Conservation (phyloP, 2,888 invertebrate genomes). For the Rhorus exstirpatorius region DNA sequence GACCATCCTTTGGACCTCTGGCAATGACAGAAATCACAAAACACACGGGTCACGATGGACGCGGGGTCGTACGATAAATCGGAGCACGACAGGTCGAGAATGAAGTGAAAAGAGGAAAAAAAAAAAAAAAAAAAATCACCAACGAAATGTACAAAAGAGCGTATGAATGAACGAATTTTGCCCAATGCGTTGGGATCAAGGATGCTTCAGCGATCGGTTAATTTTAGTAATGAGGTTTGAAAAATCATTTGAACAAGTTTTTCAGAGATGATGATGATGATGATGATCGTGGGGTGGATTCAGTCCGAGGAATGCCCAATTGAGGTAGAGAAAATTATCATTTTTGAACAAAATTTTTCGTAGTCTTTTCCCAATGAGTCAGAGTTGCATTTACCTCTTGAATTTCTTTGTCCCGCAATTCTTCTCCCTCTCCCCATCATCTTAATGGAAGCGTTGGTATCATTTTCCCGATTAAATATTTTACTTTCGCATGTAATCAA, state of each 20-base stretch:
- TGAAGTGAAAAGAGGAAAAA: not conserved
- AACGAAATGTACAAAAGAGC: not conserved
- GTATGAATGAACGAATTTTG: constrained; percentile 13
- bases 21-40: constrained; percentile 65
- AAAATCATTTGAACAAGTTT: not conserved
- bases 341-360: too few species aligned
- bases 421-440: not conserved
- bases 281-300: too few species aligned
- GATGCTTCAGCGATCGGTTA: too few species aligned
- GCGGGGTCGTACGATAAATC: constrained; percentile 38
- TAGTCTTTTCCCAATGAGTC: constrained; percentile 31
- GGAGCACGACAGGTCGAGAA: constrained; percentile 1
- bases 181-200: too few species aligned
- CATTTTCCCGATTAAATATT: not conserved
- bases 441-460: not conserved
- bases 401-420: not conserved
- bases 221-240: too few species aligned
- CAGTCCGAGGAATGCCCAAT: not conserved
- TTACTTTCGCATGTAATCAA: constrained; percentile 7
- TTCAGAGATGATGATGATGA: too few species aligned
- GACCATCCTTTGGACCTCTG: constrained; percentile 55
- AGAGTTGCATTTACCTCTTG: too few species aligned
- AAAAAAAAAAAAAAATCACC: not conserved
- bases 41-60: constrained; percentile 50
- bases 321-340: not conserved